These are phyloP conservation scores for Seira musarum DNA, from an alignment of 2,888 invertebrate species.

Conservation along the genomic window DNA sequence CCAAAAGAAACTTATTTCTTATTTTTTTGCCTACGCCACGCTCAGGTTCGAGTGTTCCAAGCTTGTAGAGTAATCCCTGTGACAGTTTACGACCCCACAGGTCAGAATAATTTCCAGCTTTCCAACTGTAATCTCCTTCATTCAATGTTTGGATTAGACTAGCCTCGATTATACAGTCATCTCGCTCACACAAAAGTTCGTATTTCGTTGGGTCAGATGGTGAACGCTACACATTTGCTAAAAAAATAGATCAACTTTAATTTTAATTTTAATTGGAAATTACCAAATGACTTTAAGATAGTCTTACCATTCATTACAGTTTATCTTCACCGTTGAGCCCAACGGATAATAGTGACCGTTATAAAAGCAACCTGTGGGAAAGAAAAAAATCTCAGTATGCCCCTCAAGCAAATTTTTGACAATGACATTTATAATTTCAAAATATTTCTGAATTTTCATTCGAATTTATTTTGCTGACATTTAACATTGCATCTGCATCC, in stretches of 20 bases:
- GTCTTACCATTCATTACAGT: constrained; percentile 84
- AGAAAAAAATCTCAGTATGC: no score
- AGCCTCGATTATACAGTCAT: constrained; percentile 84
- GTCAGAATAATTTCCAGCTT: constrained; percentile 84
- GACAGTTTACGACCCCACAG: constrained; percentile 88
- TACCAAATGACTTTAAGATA: not conserved
- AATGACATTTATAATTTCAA: no score
- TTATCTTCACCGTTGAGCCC: constrained; percentile 76
- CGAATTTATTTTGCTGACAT: no score
- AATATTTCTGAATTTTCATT: no score
- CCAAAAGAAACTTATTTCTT: not conserved
- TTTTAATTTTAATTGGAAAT: not conserved
- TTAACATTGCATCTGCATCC: no score
- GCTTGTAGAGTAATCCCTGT: constrained; percentile 83
- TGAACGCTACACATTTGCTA: constrained; percentile 73
- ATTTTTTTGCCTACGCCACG: constrained; percentile 73
- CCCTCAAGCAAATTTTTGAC: no score
- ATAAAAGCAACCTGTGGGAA: constrained; percentile 75
- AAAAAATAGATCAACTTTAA: constrained; percentile 28
- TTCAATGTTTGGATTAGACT: constrained; percentile 81
- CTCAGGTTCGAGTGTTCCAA: constrained; percentile 80
- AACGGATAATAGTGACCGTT: constrained; percentile 75
- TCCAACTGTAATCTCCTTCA: constrained; percentile 79
- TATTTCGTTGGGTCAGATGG: constrained; percentile 70
- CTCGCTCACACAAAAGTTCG: constrained; percentile 80